Conservation (phyloP, 2,888 invertebrate genomes). For the Drosophila maculinotata region DNA sequence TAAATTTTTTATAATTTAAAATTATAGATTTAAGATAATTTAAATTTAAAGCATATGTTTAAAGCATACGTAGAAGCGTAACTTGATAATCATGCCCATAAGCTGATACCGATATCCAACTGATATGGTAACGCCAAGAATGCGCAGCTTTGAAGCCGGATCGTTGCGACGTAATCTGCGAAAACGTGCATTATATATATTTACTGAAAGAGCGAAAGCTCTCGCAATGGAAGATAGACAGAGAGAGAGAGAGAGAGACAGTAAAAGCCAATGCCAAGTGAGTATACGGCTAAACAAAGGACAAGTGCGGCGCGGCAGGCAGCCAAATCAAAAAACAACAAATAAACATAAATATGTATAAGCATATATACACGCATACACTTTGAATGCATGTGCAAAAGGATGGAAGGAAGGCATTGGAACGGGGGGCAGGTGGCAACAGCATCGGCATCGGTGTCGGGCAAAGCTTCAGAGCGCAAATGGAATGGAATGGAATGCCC, state of each 20-base stretch:
- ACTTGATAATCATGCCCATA: too few species aligned
- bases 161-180: slow-evolving; percentile 50
- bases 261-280: slow-evolving; percentile 31
- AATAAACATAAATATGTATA: slow-evolving; percentile 31
- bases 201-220: slow-evolving; percentile 46
- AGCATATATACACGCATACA: slow-evolving; percentile 2
- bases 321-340: slow-evolving; percentile 40
- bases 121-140: slow-evolving; percentile 55
- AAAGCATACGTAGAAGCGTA: too few species aligned
- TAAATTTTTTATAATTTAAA: too few species aligned
- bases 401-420: too few species aligned
- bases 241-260: slow-evolving; percentile 6
- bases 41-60: too few species aligned
- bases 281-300: slow-evolving; percentile 51
- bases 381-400: slow-evolving; percentile 9
- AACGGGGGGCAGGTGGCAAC: too few species aligned
- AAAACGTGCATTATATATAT: slow-evolving; percentile 52
- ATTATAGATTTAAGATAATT: too few species aligned
- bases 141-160: slow-evolving; percentile 41
- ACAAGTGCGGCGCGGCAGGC: slow-evolving; percentile 40
- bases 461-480: slow-evolving; percentile 53
- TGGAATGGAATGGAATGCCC: slow-evolving; percentile 58
- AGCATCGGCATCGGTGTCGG: slow-evolving; percentile 26
- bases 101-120: slow-evolving; percentile 39
- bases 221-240: slow-evolving; percentile 18